These are phyloP conservation scores for Dendrolimus houi DNA, from an alignment of 2,888 invertebrate genomes.

Conservation along the genomic window DNA sequence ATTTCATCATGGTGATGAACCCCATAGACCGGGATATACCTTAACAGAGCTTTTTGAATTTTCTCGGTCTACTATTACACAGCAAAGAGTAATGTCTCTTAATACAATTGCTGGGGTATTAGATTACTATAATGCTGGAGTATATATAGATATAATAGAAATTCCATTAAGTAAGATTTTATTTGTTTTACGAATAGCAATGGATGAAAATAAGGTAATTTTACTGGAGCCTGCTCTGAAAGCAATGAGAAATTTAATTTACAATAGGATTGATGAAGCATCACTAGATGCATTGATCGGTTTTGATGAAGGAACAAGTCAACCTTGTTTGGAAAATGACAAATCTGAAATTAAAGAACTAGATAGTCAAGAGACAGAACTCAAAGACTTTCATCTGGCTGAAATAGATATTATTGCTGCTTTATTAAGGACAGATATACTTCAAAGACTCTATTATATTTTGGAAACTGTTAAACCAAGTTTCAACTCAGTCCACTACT, in stretches of 20 bases:
- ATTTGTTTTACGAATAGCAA: constrained; percentile 87
- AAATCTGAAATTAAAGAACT: constrained; percentile 71
- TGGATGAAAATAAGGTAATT: constrained; percentile 88
- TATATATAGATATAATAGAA: constrained; percentile 84
- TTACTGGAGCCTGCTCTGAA: constrained; percentile 85
- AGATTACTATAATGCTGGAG: constrained; percentile 83
- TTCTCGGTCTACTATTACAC: constrained; percentile 84
- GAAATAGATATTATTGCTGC: constrained; percentile 88
- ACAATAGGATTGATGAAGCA: constrained; percentile 86
- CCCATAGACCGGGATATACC: constrained; percentile 93
- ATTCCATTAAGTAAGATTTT: constrained; percentile 86
- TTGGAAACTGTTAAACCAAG: constrained; percentile 82
- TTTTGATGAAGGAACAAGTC: constrained; percentile 78
- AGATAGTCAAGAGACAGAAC: constrained; percentile 74
- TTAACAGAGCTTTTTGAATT: constrained; percentile 91
- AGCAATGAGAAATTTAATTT: constrained; percentile 84
- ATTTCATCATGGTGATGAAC: constrained; percentile 96
- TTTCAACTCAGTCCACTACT: constrained; percentile 82
- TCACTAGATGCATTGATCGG: constrained; percentile 82
- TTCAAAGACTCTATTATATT: constrained; percentile 86
- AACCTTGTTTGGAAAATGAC: constrained; percentile 76
- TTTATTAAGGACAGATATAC: constrained; percentile 83
- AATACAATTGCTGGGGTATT: constrained; percentile 87
- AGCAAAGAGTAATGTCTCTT: constrained; percentile 89
- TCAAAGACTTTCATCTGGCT: constrained; percentile 91